phyloP scores from a whole-genome alignment of 1,140 invertebrate genomes.

The Psix sp. region DNA sequence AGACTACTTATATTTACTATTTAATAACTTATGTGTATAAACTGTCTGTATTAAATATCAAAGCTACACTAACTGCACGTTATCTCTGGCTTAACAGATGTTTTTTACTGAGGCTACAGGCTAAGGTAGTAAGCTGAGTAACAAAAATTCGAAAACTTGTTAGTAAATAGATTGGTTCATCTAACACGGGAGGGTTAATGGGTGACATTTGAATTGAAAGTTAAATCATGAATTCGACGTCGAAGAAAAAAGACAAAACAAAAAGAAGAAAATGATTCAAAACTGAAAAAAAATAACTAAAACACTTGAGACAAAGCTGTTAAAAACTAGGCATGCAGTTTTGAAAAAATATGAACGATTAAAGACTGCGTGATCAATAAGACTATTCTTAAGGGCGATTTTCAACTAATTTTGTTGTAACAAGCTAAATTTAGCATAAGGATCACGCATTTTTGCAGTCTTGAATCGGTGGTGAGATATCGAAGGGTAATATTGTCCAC shows the following conservation, averaged over 20 bases:
- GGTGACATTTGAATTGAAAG: too few relatives aligned
- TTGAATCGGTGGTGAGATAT: slow-evolving; percentile 31
- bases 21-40: too few relatives aligned
- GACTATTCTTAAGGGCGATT: too few relatives aligned
- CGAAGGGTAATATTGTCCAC: slow-evolving; percentile 15
- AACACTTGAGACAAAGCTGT: background rate
- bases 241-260: too few relatives aligned
- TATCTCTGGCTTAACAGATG: slow-evolving; percentile 25
- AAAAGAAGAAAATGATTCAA: too few relatives aligned
- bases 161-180: too few relatives aligned
- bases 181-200: too few relatives aligned
- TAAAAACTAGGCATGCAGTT: slow-evolving; percentile 4
- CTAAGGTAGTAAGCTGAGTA: slow-evolving; percentile 74
- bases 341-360: slow-evolving; percentile 27
- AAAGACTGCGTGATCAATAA: too few relatives aligned
- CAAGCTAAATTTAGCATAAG: too few relatives aligned
- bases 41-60: slow-evolving; percentile 1
- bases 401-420: too few relatives aligned
- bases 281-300: slow-evolving; percentile 1
- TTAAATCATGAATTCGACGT: too few relatives aligned
- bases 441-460: slow-evolving; percentile 33
- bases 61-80: slow-evolving; percentile 6
- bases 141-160: slow-evolving; percentile 7
- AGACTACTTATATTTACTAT: slow-evolving; percentile 12
- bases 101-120: slow-evolving; percentile 75